A percentile compares a stretch with the other conserved stretches of the same genome.
These are phyloP conservation scores for Anoplolepis gracilipes DNA, from an alignment of 1,140 invertebrate species.

Conservation along the genomic window DNA sequence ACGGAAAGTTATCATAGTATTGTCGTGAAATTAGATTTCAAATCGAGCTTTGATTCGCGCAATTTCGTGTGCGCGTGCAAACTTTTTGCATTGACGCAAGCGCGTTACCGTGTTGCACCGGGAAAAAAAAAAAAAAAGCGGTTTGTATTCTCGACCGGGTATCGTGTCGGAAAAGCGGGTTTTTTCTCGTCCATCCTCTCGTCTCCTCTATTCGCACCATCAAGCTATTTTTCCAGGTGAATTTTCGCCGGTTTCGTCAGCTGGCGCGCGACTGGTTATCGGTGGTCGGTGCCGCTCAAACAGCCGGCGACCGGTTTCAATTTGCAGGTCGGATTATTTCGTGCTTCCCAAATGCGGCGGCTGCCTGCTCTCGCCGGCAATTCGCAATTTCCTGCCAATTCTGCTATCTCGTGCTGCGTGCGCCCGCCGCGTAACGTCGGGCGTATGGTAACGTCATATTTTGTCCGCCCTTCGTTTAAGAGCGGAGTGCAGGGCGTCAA, in stretches of 20 bases:
- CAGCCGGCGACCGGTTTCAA: conserved; percentile 76
- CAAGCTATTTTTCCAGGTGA: conserved; percentile 61
- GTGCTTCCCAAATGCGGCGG: conserved; percentile 72
- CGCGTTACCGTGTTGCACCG: conserved; percentile 4
- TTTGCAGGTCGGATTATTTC: conserved; percentile 80
- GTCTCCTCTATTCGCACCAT: conserved; percentile 38
- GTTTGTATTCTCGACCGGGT: conserved; percentile 35
- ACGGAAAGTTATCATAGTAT: conserved; percentile 3
- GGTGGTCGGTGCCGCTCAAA: conserved; percentile 57
- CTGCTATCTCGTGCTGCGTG: conserved; percentile 70
- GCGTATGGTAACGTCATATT: conserved; percentile 68
- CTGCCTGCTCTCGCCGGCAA: conserved; percentile 75
- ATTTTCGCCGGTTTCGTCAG: conserved; percentile 56
- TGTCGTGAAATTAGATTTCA: conserved; percentile 28
- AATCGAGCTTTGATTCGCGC: conserved; percentile 51
- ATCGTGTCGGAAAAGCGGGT: conserved; percentile 25
- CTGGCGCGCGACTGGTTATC: conserved; percentile 68
- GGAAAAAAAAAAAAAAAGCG: conserved; percentile 14
- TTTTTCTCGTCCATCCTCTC: conserved; percentile 7
- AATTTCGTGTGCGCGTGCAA: conserved; percentile 19
- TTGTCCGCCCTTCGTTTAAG: conserved; percentile 68
- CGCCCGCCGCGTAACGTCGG: conserved; percentile 29
- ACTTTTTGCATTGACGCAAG: conserved; percentile 41
- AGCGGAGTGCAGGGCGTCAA: conserved; percentile 45
- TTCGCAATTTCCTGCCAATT: conserved; percentile 84